Evolutionary conservation across 2,797 vertebrate genomes (phyloP), one percentile per base, ranked within the genome.

Genomic region (Myotis vivesi): DNA sequence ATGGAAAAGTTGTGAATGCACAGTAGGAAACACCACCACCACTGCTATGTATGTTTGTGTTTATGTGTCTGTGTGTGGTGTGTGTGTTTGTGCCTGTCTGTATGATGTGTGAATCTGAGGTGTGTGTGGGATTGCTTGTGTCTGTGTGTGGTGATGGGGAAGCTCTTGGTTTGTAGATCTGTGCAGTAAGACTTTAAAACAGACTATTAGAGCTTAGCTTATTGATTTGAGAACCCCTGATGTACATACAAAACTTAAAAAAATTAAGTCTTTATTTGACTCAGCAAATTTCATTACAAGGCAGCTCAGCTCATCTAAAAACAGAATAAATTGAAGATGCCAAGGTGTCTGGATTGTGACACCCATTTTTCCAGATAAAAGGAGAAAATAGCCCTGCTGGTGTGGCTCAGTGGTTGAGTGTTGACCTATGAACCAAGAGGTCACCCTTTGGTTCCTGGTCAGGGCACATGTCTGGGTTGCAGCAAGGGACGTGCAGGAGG

Each of bases 341-440:
- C n/a, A 89, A 86, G 46, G 62, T 23, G n/a, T 72, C 57, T 46
- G 71, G 57, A 75, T 80, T 57, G 20, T 77, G 53, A 57, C 5
- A 72, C 36, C 15, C 16, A 76, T 59, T 93, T 94, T 95, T 89
- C 79, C 93, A 82, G 49, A 36, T 68, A 80, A 66, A 82, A 89
- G 30, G n/a, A 89, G 49, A 73, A 96, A 80, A 33, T 62, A 79
- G 59, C 28, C 59, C 59, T 62, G 28, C 59, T 62, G 28, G 59
- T 62, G 30, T 62, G 59, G 59, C 28, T 59, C 59, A 62, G 25
- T 62, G 59, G 59, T 62, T 62, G 59, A 62, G 13, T 5, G 6
- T 16, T 62, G 59, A 62, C 13, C 13, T 46, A 46, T 46, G 12
- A 15, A 46, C 5, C 25, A 28, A 59, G 25, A 59, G 25, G 57